phyloP scores from a whole-genome alignment of 2,888 invertebrate species.

The Drosophila lutescens region DNA sequence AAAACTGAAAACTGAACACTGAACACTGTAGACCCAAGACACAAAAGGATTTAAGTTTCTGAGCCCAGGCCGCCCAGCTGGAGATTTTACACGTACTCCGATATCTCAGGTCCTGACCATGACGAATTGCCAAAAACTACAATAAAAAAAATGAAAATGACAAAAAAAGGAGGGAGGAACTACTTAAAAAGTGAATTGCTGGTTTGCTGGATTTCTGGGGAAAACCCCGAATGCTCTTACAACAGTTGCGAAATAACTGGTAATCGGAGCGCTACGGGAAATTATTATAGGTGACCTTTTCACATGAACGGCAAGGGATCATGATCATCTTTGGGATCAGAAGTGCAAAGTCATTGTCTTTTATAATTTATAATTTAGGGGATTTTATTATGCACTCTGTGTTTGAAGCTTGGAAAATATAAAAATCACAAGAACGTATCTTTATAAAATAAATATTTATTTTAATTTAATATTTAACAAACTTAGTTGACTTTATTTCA shows the following conservation, averaged over 20 bases:
- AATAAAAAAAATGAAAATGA: conserved; percentile 7
- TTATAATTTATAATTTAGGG: neutral
- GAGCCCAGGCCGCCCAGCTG: conserved; percentile 61
- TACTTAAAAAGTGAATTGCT: conserved; percentile 20
- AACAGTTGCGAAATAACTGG: conserved; percentile 20
- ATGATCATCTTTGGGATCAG: neutral
- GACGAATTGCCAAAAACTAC: conserved; percentile 64
- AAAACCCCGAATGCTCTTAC: conserved; percentile 47
- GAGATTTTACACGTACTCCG: conserved; percentile 59
- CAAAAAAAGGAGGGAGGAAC: conserved; percentile 2
- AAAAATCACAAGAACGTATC: no score
- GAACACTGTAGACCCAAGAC: neutral
- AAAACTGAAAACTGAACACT: no score
- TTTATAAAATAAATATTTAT: no score
- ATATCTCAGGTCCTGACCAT: conserved; percentile 59
- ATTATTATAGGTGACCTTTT: neutral
- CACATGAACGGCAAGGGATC: neutral
- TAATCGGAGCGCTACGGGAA: conserved; percentile 10
- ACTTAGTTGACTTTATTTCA: no score
- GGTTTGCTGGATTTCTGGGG: conserved; percentile 10
- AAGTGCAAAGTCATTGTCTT: conserved; percentile 6
- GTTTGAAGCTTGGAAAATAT: neutral
- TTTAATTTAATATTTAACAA: no score
- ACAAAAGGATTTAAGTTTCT: conserved; percentile 71
- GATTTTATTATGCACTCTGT: neutral